Percentiles rank a stretch among this genome's conserved stretches.
Evolutionary conservation across 1,140 invertebrate genomes (phyloP).

Genomic region (Adoxophyes honmai): DNA sequence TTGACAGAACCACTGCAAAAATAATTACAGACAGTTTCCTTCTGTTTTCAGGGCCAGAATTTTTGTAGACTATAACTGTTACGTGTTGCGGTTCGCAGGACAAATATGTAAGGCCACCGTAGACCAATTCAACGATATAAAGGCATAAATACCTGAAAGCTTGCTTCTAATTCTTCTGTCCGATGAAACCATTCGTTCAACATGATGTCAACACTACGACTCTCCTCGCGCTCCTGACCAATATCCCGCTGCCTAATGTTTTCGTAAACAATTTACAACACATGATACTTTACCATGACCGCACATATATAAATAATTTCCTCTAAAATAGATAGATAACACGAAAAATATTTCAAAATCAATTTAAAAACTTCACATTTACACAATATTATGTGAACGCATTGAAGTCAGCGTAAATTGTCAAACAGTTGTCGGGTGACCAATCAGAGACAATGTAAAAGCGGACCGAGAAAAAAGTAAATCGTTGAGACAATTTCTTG

Average conservation of each 20-base stretch:
- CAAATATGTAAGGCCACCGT: too few species aligned
- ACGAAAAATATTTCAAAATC: slow-evolving; percentile 72
- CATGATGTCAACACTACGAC: slow-evolving; percentile 54
- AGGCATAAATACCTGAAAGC: slow-evolving; percentile 48
- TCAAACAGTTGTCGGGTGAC: slow-evolving; percentile 33
- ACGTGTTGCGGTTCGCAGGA: too few species aligned
- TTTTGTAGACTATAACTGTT: too few species aligned
- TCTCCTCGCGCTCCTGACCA: slow-evolving; percentile 37
- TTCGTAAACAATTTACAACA: slow-evolving; percentile 56
- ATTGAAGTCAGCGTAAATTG: slow-evolving; percentile 42
- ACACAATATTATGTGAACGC: slow-evolving; percentile 55
- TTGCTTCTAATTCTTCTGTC: slow-evolving; percentile 40
- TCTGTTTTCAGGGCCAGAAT: too few species aligned
- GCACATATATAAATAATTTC: slow-evolving; percentile 67
- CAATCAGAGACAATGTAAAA: slow-evolving; percentile 36
- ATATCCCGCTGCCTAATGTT: slow-evolving; percentile 32
- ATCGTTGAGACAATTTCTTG: not conserved
- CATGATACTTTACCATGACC: slow-evolving; percentile 67
- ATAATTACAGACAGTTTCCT: too few species aligned
- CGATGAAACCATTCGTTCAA: slow-evolving; percentile 69
- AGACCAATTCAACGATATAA: too few species aligned
- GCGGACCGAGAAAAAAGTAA: not conserved
- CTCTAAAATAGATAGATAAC: slow-evolving; percentile 63
- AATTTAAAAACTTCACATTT: slow-evolving; percentile 68
- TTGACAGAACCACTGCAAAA: too few species aligned